phyloP scores from a whole-genome alignment of 2,797 vertebrate genomes.

The Choloepus didactylus region DNA sequence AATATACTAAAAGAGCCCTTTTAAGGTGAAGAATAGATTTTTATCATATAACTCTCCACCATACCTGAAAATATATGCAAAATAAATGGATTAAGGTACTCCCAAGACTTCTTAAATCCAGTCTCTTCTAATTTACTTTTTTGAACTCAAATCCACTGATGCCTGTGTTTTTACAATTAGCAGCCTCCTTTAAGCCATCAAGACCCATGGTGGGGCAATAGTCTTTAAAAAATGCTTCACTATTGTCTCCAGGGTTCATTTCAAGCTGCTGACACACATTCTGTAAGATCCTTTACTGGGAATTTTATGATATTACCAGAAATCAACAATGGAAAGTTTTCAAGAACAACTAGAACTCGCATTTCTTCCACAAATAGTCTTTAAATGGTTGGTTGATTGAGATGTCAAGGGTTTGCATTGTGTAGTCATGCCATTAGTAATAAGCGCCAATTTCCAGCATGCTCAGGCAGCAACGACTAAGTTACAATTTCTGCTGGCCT shows the following conservation, averaged over 20 bases:
- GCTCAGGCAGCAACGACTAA: background rate
- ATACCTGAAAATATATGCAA: background rate
- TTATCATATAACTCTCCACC: background rate
- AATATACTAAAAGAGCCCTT: background rate
- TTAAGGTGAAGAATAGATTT: background rate
- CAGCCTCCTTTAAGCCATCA: background rate
- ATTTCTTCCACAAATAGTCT: background rate
- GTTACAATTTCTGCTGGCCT: background rate
- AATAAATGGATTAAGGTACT: background rate
- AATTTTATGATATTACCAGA: background rate
- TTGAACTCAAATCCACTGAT: background rate
- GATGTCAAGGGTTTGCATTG: background rate
- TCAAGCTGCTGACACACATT: background rate
- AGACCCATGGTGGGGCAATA: background rate
- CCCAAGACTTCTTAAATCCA: background rate
- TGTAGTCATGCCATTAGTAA: background rate
- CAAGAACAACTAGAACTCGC: background rate
- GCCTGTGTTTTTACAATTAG: background rate
- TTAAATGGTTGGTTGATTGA: background rate
- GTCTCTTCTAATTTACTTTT: background rate
- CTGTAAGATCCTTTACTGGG: background rate
- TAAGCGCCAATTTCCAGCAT: background rate
- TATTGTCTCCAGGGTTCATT: background rate
- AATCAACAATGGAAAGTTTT: background rate
- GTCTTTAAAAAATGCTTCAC: background rate